phyloP scores from a whole-genome alignment of 2,797 vertebrate species.

The Chloroceryle amazona region DNA sequence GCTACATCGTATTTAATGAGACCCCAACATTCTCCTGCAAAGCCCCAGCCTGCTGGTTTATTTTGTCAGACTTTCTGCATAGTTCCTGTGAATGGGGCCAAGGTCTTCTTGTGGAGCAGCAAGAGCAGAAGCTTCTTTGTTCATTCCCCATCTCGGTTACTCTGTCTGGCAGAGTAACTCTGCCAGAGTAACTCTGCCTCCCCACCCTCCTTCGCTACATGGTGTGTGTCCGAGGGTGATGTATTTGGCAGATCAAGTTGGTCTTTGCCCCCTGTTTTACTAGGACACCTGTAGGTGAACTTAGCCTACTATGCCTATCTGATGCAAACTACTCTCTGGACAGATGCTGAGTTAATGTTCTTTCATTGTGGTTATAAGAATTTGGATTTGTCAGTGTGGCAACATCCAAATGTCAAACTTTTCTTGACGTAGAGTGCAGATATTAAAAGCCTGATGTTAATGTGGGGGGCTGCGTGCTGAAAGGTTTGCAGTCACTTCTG shows the following conservation, averaged over 20 bases:
- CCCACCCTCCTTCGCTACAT: not conserved
- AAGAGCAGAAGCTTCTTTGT: not conserved
- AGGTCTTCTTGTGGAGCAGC: not conserved
- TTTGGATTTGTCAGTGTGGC: not conserved
- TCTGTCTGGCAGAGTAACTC: not conserved
- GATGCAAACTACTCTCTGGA: not conserved
- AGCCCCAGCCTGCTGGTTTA: not conserved
- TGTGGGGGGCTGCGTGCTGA: not conserved
- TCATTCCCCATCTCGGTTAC: not conserved
- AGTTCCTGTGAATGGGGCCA: not conserved
- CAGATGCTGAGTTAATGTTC: not conserved
- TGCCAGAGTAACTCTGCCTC: not conserved
- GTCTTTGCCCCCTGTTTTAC: conserved; percentile 13
- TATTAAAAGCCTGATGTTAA: not conserved
- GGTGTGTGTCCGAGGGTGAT: conserved; percentile 9
- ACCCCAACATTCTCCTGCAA: not conserved
- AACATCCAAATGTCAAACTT: rapidly evolving
- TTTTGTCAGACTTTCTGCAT: not conserved
- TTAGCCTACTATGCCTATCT: not conserved
- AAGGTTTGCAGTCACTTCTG: not conserved
- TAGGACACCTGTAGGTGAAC: conserved; percentile 37
- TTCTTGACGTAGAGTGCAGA: not conserved
- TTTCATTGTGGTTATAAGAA: not conserved
- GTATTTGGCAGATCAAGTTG: conserved; percentile 26
- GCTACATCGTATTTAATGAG: not conserved